A percentile compares a stretch with the other conserved stretches of the same genome.
These are phyloP conservation scores for Melopsittacus undulatus DNA, from an alignment of 2,797 vertebrate genomes.

Conservation along the genomic window DNA sequence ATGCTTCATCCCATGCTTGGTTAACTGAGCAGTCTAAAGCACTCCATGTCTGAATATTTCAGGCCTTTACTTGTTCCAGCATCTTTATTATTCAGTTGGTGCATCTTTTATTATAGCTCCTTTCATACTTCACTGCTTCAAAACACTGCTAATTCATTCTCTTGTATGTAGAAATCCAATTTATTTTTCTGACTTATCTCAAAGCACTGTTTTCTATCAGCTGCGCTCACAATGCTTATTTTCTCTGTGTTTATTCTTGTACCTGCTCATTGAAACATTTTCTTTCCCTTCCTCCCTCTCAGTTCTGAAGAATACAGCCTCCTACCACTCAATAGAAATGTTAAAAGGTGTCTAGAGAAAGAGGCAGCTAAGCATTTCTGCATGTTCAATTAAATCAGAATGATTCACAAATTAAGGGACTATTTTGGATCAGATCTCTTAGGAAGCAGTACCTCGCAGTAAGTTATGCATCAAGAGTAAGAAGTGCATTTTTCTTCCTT, in stretches of 20 bases:
- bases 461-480: background rate
- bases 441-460: background rate
- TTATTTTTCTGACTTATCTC: conserved; percentile 37
- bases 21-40: background rate
- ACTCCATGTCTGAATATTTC: background rate
- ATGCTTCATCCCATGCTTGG: background rate
- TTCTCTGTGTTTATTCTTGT: conserved; percentile 42
- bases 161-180: background rate
- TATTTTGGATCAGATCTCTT: background rate
- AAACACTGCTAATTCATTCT: conserved; percentile 54
- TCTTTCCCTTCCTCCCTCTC: background rate
- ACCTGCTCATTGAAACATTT: conserved; percentile 35
- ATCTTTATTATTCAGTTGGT: background rate
- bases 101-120: conserved; percentile 11
- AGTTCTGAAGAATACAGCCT: background rate
- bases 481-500: background rate
- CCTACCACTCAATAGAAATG: background rate
- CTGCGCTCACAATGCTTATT: conserved; percentile 13
- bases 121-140: conserved; percentile 35
- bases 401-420: background rate
- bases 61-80: background rate
- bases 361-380: background rate
- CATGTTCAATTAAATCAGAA: background rate
- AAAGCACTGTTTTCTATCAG: conserved; percentile 31
- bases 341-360: background rate